A percentile compares a stretch with the other conserved stretches of the same genome.
Evolutionary conservation across 2,888 invertebrate species (phyloP).

Genomic region (Gandaritis pyraliata): DNA sequence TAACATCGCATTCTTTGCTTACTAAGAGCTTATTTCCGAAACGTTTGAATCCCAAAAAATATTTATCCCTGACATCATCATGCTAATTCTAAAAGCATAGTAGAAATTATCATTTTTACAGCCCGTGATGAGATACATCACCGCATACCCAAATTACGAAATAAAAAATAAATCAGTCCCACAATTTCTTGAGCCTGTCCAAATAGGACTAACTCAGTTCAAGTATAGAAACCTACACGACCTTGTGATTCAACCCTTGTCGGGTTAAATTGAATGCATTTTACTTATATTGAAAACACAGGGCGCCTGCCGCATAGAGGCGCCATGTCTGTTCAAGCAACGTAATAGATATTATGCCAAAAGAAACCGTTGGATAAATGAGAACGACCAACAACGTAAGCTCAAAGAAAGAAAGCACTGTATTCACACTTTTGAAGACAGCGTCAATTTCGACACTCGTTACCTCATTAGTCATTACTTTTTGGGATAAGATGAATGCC

Average conservation of each 20-base stretch:
- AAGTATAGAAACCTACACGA: no score
- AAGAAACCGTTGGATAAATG: slow-evolving; percentile 45
- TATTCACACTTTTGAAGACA: slow-evolving; percentile 30
- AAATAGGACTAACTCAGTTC: no score
- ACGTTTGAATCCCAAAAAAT: no score
- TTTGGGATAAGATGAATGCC: slow-evolving; percentile 32
- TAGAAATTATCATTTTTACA: no score
- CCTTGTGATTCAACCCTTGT: neutral
- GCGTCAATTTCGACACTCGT: slow-evolving; percentile 41
- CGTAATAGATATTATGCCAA: slow-evolving; percentile 42
- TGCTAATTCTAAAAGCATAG: no score
- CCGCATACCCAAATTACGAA: no score
- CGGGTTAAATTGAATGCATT: slow-evolving; percentile 31
- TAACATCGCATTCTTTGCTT: no score
- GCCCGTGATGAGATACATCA: no score
- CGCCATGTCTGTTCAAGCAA: slow-evolving; percentile 46
- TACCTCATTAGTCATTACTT: slow-evolving; percentile 29
- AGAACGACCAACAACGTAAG: slow-evolving; percentile 41
- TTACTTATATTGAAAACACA: slow-evolving; percentile 30
- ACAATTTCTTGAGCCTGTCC: neutral
- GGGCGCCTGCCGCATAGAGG: slow-evolving; percentile 33
- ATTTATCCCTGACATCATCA: no score
- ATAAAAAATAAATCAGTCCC: neutral
- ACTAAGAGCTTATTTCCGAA: no score
- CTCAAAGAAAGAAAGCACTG: slow-evolving; percentile 35